Evolutionary conservation across 2,113 vertebrate species (phyloP).

Genomic region (Perccottus glenii): DNA sequence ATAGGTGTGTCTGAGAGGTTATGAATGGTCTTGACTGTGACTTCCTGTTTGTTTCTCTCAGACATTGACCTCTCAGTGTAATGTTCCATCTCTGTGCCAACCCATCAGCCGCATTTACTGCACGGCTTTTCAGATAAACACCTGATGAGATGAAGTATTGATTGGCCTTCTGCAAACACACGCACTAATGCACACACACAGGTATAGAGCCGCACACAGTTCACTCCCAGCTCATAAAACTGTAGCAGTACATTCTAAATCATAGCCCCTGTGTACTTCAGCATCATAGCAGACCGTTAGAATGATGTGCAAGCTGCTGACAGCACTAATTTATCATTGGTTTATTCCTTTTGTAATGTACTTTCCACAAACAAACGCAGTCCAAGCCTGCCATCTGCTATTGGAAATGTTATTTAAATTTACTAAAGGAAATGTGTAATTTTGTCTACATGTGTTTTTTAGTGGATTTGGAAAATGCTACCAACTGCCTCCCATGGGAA

Average conservation of each 20-base stretch:
- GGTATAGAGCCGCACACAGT: background rate
- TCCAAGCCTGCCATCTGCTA: background rate
- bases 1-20: too few species aligned
- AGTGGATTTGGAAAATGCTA: conserved; percentile 12
- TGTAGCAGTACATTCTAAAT: conserved; percentile 20
- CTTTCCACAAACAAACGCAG: background rate
- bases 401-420: background rate
- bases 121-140: conserved; percentile 48
- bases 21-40: background rate
- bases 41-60: background rate
- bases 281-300: conserved; percentile 8
- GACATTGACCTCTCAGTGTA: conserved; percentile 21
- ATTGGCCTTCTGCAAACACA: conserved; percentile 34
- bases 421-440: background rate
- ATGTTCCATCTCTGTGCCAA: conserved; percentile 23
- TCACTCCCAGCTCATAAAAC: conserved; percentile 25
- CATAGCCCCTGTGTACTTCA: conserved; percentile 28
- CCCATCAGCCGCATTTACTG: conserved; percentile 58
- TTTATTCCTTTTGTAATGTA: conserved; percentile 5
- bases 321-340: background rate
- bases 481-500: conserved; percentile 15
- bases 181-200: background rate
- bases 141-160: conserved; percentile 68
- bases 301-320: conserved; percentile 27
- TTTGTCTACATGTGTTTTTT: conserved; percentile 13